These are phyloP conservation scores for Illadopsis cleaveri DNA, from an alignment of 2,113 vertebrate species.

Conservation along the genomic window DNA sequence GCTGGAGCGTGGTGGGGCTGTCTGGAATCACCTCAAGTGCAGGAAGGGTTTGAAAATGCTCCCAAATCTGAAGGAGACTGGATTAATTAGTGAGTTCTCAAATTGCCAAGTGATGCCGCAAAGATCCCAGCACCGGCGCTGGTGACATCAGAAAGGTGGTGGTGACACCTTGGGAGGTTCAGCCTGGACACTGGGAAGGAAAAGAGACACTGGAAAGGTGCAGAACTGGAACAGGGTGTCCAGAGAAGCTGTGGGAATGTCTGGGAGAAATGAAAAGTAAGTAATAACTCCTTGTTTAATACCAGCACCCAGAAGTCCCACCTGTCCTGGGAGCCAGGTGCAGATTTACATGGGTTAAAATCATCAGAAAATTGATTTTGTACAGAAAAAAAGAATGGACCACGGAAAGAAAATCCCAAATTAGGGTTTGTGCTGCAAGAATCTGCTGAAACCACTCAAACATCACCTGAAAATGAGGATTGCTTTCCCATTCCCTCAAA, in stretches of 20 bases:
- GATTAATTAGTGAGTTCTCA: fast-evolving
- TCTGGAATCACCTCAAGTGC: background rate
- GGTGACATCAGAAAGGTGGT: fast-evolving
- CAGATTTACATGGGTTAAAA: fast-evolving
- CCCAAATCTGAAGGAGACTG: background rate
- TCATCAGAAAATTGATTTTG: background rate
- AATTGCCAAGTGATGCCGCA: fast-evolving
- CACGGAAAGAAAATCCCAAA: fast-evolving
- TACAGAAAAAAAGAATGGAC: fast-evolving
- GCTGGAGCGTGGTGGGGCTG: background rate
- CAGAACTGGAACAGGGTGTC: background rate
- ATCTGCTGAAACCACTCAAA: background rate
- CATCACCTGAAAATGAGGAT: fast-evolving
- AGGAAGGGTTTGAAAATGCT: background rate
- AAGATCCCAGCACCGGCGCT: fast-evolving
- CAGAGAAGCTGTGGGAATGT: background rate
- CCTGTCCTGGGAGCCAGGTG: background rate
- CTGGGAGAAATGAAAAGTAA: background rate
- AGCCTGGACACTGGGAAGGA: background rate
- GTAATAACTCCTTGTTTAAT: background rate
- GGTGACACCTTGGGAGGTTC: background rate
- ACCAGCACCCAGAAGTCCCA: background rate
- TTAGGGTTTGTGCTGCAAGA: background rate
- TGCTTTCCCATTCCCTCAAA: background rate
- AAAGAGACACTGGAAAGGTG: background rate